Conservation (phyloP, 35 echinoderm and acorn worm genomes). For the Apostichopus parvimensis region DNA sequence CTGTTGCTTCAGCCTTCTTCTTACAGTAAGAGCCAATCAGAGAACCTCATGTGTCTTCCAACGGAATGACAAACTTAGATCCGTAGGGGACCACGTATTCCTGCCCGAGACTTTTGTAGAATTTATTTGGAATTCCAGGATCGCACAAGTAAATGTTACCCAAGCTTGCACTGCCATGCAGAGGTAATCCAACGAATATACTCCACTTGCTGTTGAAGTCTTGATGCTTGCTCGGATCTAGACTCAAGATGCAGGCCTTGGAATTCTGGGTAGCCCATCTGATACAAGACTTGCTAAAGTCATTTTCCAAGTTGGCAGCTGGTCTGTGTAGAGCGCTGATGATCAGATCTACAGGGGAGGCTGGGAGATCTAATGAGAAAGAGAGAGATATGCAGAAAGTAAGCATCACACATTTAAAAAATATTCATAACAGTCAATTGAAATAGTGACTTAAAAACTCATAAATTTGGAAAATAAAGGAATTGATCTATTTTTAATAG, state of each 20-base stretch:
- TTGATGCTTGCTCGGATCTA: conserved; percentile 49
- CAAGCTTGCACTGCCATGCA: conserved; percentile 37
- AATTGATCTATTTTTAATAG: too few relatives aligned
- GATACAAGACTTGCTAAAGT: conserved; percentile 33
- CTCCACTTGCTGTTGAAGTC: conserved; percentile 56
- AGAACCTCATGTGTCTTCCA: conserved; percentile 52
- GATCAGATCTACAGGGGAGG: conserved; percentile 45
- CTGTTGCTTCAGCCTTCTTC: background rate
- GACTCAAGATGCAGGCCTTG: conserved; percentile 55
- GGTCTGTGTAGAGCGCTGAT: conserved; percentile 55
- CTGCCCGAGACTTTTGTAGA: conserved; percentile 16
- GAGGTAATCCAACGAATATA: conserved; percentile 38
- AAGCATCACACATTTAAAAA: background rate
- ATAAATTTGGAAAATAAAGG: too few relatives aligned
- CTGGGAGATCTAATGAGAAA: conserved; percentile 38
- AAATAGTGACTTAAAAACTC: too few relatives aligned
- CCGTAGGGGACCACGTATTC: conserved; percentile 41
- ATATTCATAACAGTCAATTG: too few relatives aligned
- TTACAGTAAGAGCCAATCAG: background rate
- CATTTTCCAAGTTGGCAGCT: background rate
- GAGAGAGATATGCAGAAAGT: background rate
- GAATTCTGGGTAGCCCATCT: conserved; percentile 50
- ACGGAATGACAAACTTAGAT: conserved; percentile 44
- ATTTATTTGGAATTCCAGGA: conserved; percentile 51
- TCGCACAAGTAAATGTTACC: conserved; percentile 58